Percentiles rank a stretch among this genome's conserved stretches.
Conservation (phyloP, 2,797 vertebrate species). For the Poecile montanus region DNA sequence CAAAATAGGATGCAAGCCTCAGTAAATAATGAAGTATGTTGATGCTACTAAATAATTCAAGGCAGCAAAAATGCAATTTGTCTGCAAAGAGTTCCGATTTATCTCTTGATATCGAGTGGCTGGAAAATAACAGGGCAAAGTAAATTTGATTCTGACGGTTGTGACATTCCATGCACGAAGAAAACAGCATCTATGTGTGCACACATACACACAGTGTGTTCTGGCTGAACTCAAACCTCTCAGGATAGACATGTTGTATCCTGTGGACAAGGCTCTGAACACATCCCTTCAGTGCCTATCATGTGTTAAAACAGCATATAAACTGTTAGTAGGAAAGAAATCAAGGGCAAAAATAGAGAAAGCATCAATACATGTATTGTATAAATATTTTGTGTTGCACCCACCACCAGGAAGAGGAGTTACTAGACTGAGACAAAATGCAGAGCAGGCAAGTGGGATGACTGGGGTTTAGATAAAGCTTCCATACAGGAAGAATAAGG, state of each 20-base stretch:
- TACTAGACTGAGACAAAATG: neutral
- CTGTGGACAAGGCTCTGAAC: neutral
- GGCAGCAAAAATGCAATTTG: slow-evolving; percentile 9
- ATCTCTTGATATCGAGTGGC: neutral
- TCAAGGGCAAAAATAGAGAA: neutral
- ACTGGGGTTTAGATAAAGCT: neutral
- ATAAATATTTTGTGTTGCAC: neutral
- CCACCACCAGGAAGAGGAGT: neutral
- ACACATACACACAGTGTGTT: neutral
- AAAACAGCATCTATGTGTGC: neutral
- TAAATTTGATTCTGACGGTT: slow-evolving; percentile 13
- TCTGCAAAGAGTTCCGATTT: slow-evolving; percentile 13
- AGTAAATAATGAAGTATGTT: slow-evolving; percentile 8
- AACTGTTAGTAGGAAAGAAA: neutral
- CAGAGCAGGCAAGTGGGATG: neutral
- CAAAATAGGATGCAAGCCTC: neutral
- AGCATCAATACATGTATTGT: neutral
- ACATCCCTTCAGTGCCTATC: neutral
- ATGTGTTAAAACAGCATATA: neutral
- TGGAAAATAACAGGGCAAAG: neutral
- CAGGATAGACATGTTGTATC: neutral
- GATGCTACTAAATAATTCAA: slow-evolving; percentile 43
- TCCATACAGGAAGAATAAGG: neutral
- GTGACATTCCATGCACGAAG: neutral
- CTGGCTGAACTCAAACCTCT: neutral